Percentiles rank a stretch among this genome's conserved stretches.
phyloP scores from a whole-genome alignment of 2,888 invertebrate genomes.

The Thyatira batis region DNA sequence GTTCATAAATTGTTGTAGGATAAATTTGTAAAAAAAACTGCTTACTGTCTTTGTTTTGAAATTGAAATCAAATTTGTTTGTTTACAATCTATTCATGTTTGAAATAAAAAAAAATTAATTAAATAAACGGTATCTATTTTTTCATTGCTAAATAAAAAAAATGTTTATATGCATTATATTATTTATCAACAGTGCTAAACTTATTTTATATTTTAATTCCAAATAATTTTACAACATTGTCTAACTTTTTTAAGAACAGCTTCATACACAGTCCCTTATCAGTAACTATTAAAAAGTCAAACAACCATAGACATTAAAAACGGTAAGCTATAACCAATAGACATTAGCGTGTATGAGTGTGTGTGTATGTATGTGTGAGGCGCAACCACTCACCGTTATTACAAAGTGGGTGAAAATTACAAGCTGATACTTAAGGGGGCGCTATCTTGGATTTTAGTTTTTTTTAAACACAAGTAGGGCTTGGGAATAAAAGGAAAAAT shows the following conservation, averaged over 20 bases:
- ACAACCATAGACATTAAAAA: constrained; percentile 1
- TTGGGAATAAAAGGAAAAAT: too few relatives aligned
- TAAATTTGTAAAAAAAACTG: too few relatives aligned
- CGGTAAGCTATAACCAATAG: constrained; percentile 3
- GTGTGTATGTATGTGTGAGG: background rate
- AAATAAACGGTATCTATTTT: too few relatives aligned
- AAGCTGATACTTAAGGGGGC: constrained; percentile 10
- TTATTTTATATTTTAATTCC: too few relatives aligned
- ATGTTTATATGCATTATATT: too few relatives aligned
- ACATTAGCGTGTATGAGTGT: constrained; percentile 2
- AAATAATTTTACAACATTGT: too few relatives aligned
- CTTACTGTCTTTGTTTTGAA: background rate
- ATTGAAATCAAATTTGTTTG: background rate
- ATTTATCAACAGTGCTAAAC: too few relatives aligned
- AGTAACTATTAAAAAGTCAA: background rate
- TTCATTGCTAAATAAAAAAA: too few relatives aligned
- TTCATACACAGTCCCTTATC: background rate
- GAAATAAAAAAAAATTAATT: too few relatives aligned
- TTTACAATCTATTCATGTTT: too few relatives aligned
- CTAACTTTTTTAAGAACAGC: too few relatives aligned
- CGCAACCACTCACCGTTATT: constrained; percentile 20
- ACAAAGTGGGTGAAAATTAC: constrained; percentile 9
- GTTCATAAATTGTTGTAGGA: too few relatives aligned
- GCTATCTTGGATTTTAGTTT: background rate
- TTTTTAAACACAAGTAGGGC: background rate